Conservation (phyloP, 2,888 invertebrate species). For the Meteorus cinctellus region DNA sequence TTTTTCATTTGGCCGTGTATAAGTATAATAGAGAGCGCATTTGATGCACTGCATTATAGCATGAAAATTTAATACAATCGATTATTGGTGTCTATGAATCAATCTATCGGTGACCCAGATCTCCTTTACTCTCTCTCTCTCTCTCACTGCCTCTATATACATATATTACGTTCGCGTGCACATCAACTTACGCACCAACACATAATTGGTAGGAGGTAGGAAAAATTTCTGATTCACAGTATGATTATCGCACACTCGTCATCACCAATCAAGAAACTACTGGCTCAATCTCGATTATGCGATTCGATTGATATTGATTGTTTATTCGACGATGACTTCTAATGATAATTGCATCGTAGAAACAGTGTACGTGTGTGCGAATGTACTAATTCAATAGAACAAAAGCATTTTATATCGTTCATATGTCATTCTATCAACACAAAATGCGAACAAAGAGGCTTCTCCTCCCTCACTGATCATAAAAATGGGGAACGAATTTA, state of each 20-base stretch:
- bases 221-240: background rate
- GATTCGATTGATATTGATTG: constrained; percentile 2
- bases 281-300: background rate
- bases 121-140: constrained; percentile 6
- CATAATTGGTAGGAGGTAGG: constrained; percentile 4
- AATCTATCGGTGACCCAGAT: constrained; percentile 52
- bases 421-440: background rate
- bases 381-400: too few species aligned
- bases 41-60: background rate
- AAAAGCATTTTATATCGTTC: too few species aligned
- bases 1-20: too few species aligned
- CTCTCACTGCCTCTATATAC: too few species aligned
- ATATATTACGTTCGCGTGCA: constrained; percentile 28
- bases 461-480: background rate
- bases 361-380: too few species aligned
- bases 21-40: too few species aligned
- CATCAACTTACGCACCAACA: constrained; percentile 17
- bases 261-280: background rate
- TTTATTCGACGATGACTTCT: background rate
- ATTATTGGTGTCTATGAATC: constrained; percentile 38
- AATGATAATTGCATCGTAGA: too few species aligned
- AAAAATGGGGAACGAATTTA: constrained; percentile 8
- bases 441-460: too few species aligned
- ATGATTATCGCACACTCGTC: background rate
- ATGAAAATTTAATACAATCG: constrained; percentile 34